Percentiles rank a stretch among this genome's conserved stretches.
These are phyloP conservation scores for Melipona quadrifasciata DNA, from an alignment of 1,140 invertebrate species.

Conservation along the genomic window DNA sequence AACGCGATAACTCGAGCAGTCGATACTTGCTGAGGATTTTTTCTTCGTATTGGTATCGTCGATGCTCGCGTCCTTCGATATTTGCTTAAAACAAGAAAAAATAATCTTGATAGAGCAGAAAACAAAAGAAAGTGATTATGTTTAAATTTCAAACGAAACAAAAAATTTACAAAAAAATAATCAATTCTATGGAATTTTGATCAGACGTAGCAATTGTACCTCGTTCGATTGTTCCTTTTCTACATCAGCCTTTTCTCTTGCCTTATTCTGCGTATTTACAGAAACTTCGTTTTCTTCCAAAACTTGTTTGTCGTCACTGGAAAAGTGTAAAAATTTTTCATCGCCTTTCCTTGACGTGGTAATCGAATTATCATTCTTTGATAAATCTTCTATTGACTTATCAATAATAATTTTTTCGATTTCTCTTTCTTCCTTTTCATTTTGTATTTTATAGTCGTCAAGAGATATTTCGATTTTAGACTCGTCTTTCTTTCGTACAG, in stretches of 20 bases:
- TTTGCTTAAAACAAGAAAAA: slow-evolving; percentile 6
- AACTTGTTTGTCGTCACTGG: too few relatives aligned
- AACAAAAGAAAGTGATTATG: too few relatives aligned
- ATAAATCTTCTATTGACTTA: background rate
- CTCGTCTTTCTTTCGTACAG: background rate
- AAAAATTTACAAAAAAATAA: background rate
- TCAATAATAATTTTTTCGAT: background rate
- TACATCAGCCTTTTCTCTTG: background rate
- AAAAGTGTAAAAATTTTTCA: background rate
- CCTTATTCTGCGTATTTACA: background rate
- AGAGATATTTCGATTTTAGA: background rate
- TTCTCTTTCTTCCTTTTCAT: background rate
- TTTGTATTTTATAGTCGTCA: background rate
- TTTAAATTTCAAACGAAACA: background rate
- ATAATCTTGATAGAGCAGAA: background rate
- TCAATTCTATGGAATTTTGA: background rate
- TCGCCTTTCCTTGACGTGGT: background rate
- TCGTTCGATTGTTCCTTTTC: background rate
- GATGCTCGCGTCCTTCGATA: background rate
- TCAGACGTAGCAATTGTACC: background rate
- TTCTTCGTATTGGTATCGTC: background rate
- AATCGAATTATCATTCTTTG: background rate
- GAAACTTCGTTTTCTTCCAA: background rate
- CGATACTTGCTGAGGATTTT: background rate
- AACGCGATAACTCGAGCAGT: slow-evolving; percentile 26